These are phyloP conservation scores for Oscheius sp. DNA, from an alignment of 2,888 invertebrate genomes.

Conservation along the genomic window DNA sequence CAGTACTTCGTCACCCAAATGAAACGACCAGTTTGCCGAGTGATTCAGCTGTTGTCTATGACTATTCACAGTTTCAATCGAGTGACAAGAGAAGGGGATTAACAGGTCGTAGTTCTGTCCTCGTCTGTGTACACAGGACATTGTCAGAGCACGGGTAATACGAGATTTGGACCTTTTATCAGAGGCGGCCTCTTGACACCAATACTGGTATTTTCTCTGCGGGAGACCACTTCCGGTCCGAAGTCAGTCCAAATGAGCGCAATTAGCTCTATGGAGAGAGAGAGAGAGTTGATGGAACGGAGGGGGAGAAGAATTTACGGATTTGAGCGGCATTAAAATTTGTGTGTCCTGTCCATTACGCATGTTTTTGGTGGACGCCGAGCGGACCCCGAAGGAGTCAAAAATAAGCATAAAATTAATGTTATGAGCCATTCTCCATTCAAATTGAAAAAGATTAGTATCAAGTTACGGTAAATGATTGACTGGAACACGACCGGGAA, in stretches of 20 bases:
- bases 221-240: constrained; percentile 18
- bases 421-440: neutral
- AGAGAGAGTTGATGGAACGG: neutral
- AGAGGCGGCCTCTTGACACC: constrained; percentile 28
- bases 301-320: constrained; percentile 24
- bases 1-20: too few relatives aligned
- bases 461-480: constrained; percentile 21
- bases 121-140: constrained; percentile 9
- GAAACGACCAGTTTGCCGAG: too few relatives aligned
- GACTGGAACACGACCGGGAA: constrained; percentile 7
- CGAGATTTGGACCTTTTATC: constrained; percentile 29
- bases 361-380: constrained; percentile 2
- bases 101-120: neutral
- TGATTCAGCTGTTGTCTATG: too few relatives aligned
- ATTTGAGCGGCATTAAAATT: constrained; percentile 29
- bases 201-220: constrained; percentile 29
- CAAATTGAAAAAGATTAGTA: neutral
- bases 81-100: too few relatives aligned
- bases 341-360: neutral
- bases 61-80: too few relatives aligned
- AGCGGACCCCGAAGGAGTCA: constrained; percentile 16
- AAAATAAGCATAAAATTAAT: constrained; percentile 10
- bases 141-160: constrained; percentile 7
- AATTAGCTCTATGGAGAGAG: neutral
- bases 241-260: constrained; percentile 5